These are phyloP conservation scores for Drosophila bunnanda DNA, from an alignment of 2,888 invertebrate genomes.

Conservation along the genomic window DNA sequence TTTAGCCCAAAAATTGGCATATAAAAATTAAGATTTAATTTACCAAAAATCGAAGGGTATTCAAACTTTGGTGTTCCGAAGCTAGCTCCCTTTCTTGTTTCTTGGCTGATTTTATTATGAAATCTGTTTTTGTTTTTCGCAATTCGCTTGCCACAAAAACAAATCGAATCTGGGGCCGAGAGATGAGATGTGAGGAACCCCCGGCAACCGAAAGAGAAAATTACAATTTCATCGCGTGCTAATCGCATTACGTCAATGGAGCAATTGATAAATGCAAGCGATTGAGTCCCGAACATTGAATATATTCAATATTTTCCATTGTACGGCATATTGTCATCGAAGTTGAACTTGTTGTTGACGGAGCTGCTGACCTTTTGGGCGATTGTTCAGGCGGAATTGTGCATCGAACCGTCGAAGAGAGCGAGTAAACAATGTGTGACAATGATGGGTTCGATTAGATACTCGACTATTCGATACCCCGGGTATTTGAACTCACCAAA, in stretches of 20 bases:
- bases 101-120: slow-evolving; percentile 43
- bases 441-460: slow-evolving; percentile 1
- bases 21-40: no score
- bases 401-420: slow-evolving; percentile 16
- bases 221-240: slow-evolving; percentile 55
- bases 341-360: slow-evolving; percentile 57
- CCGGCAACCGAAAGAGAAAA: slow-evolving; percentile 33
- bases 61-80: no score
- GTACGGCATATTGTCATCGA: slow-evolving; percentile 30
- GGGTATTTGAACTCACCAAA: not conserved
- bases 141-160: slow-evolving; percentile 25
- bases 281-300: slow-evolving; percentile 6
- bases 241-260: slow-evolving; percentile 67
- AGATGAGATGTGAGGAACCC: slow-evolving; percentile 9
- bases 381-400: slow-evolving; percentile 20
- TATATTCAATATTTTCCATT: slow-evolving; percentile 6
- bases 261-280: slow-evolving; percentile 39
- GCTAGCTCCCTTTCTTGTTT: no score
- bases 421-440: slow-evolving; percentile 16
- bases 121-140: slow-evolving; percentile 44
- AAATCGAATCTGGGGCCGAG: slow-evolving; percentile 1
- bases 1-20: no score
- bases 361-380: slow-evolving; percentile 31
- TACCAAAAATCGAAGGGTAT: no score
- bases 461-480: slow-evolving; percentile 6